Conservation (phyloP, 2,113 vertebrate genomes). For the Rhea pennata region DNA sequence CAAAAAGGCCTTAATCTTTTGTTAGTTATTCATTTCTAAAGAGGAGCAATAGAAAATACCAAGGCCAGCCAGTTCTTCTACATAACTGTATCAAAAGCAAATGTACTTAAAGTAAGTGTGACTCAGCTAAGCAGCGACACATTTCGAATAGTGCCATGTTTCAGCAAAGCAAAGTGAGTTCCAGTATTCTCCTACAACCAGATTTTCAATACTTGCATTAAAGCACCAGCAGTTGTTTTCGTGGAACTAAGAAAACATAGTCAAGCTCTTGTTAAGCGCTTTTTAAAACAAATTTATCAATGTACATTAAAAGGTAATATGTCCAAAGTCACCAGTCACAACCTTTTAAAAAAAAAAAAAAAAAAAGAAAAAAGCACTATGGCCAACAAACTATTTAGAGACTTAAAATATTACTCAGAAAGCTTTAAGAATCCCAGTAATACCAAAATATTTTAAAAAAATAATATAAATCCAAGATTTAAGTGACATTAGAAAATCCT, state of each 20-base stretch:
- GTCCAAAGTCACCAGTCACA: not conserved
- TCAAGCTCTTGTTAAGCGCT: not conserved
- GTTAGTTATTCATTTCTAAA: not conserved
- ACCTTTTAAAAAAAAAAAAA: not conserved
- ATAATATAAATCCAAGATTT: not conserved
- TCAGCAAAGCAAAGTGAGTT: not conserved
- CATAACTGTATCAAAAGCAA: not conserved
- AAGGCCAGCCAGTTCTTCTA: not conserved
- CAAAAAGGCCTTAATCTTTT: not conserved
- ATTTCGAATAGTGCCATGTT: not conserved
- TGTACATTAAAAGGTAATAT: not conserved
- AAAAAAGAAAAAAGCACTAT: not conserved
- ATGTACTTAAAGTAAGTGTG: not conserved
- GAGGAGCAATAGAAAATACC: not conserved
- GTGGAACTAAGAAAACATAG: not conserved
- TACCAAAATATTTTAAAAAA: conserved; percentile 29
- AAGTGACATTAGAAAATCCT: conserved; percentile 26
- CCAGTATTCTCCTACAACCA: not conserved
- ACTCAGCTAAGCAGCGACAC: not conserved
- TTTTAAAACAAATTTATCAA: not conserved
- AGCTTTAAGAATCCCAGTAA: conserved; percentile 33
- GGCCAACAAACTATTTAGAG: not conserved
- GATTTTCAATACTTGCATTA: not conserved
- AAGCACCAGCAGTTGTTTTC: not conserved
- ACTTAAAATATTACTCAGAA: not conserved